These are phyloP conservation scores for Palythoa heliodiscus DNA, from an alignment of 92 coral and sea anemone species.

Conservation along the genomic window DNA sequence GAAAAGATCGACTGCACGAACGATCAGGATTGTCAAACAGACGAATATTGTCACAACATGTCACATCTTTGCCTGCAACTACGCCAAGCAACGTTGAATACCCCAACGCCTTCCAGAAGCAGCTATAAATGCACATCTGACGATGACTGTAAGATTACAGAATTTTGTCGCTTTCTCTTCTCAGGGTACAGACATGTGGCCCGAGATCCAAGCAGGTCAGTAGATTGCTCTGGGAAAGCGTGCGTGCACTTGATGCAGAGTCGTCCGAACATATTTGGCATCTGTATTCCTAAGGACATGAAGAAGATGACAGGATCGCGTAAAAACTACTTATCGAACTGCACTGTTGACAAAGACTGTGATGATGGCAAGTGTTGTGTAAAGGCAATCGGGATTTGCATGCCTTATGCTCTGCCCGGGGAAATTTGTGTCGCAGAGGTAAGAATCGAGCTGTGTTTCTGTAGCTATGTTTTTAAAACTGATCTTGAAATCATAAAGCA, in stretches of 20 bases:
- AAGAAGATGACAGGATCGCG: background rate
- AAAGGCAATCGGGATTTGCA: conserved; percentile 14
- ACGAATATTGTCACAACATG: conserved; percentile 40
- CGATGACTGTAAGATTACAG: conserved; percentile 41
- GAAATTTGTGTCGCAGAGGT: conserved; percentile 33
- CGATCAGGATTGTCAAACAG: conserved; percentile 37
- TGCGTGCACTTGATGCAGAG: conserved; percentile 14
- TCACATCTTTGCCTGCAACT: conserved; percentile 34
- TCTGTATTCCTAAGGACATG: conserved; percentile 38
- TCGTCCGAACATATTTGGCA: background rate
- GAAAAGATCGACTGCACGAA: conserved; percentile 32
- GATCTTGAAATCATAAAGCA: no score
- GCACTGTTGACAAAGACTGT: conserved; percentile 21
- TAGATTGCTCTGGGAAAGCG: background rate
- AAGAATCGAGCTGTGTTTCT: background rate
- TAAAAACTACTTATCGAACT: conserved; percentile 12
- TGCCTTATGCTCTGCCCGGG: conserved; percentile 11
- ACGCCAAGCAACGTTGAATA: conserved; percentile 1
- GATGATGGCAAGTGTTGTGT: conserved; percentile 33
- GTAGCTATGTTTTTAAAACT: background rate
- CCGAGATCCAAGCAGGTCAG: conserved; percentile 15
- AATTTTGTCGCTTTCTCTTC: conserved; percentile 35
- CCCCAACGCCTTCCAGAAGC: background rate
- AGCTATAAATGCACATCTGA: conserved; percentile 36
- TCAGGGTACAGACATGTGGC: conserved; percentile 24